Conservation (phyloP, 2,113 vertebrate species). For the Himantopus leucocephalus region DNA sequence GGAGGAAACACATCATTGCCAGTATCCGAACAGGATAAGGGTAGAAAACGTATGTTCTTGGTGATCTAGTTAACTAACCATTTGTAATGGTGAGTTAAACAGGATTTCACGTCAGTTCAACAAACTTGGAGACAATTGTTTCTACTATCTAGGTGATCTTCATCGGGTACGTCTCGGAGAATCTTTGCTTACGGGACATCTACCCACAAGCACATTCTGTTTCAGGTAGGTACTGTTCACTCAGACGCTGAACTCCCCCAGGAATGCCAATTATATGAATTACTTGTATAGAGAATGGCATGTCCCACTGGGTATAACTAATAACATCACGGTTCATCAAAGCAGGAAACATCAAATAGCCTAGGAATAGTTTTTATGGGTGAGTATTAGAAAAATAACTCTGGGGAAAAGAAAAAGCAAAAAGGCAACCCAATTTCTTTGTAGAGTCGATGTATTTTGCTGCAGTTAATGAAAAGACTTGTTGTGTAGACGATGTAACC, state of each 20-base stretch:
- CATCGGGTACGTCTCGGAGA: accelerated
- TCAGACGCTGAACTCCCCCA: not conserved
- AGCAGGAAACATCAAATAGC: not conserved
- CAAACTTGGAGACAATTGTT: not conserved
- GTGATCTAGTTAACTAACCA: not conserved
- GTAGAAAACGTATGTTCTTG: not conserved
- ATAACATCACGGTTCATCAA: not conserved
- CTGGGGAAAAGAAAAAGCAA: not conserved
- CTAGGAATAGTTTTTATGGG: not conserved
- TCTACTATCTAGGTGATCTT: not conserved
- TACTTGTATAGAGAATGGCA: not conserved
- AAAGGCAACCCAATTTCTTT: not conserved
- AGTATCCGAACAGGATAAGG: not conserved
- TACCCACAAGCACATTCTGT: accelerated
- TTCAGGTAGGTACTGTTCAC: not conserved
- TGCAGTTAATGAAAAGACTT: not conserved
- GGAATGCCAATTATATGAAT: not conserved
- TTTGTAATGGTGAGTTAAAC: not conserved
- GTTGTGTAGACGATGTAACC: not conserved
- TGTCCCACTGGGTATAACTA: not conserved
- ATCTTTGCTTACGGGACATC: not conserved
- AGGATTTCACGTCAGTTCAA: not conserved
- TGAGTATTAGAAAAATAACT: not conserved
- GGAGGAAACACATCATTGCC: not conserved
- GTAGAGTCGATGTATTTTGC: not conserved